Evolutionary conservation across 2,888 invertebrate species (phyloP).

Genomic region (Lycia hirtaria): DNA sequence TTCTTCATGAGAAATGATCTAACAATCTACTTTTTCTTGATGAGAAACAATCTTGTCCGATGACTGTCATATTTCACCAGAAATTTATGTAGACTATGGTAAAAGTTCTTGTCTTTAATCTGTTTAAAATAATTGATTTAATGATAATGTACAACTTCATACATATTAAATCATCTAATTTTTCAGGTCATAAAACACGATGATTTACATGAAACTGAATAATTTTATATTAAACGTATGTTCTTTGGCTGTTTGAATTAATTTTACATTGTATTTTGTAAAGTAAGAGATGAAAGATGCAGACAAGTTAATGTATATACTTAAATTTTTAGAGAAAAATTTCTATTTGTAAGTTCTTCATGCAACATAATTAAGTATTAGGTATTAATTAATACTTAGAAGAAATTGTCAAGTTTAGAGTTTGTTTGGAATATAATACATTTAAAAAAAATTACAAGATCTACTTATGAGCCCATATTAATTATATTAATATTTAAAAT

Average conservation of each 20-base stretch:
- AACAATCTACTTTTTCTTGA: background rate
- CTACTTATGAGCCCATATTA: too few species aligned
- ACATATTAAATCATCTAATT: conserved; percentile 16
- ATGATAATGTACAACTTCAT: conserved; percentile 16
- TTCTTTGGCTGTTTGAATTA: conserved; percentile 5
- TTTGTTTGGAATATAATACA: too few species aligned
- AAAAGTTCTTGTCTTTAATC: conserved; percentile 10
- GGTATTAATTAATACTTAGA: too few species aligned
- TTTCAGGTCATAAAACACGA: conserved; percentile 20
- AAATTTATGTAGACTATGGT: background rate
- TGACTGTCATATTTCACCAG: conserved; percentile 3
- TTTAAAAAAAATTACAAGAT: too few species aligned
- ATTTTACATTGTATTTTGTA: background rate
- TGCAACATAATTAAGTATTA: too few species aligned
- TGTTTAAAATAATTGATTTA: conserved; percentile 12
- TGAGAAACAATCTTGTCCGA: background rate
- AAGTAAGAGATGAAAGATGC: background rate
- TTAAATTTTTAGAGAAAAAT: too few species aligned
- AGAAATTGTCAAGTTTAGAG: too few species aligned
- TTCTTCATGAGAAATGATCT: background rate
- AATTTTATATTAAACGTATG: background rate
- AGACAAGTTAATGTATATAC: background rate
- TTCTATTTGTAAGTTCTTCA: too few species aligned
- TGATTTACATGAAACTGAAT: background rate
- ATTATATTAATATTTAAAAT: too few species aligned